Evolutionary conservation across 2,113 vertebrate species (phyloP).

Genomic region (Passerina amoena): DNA sequence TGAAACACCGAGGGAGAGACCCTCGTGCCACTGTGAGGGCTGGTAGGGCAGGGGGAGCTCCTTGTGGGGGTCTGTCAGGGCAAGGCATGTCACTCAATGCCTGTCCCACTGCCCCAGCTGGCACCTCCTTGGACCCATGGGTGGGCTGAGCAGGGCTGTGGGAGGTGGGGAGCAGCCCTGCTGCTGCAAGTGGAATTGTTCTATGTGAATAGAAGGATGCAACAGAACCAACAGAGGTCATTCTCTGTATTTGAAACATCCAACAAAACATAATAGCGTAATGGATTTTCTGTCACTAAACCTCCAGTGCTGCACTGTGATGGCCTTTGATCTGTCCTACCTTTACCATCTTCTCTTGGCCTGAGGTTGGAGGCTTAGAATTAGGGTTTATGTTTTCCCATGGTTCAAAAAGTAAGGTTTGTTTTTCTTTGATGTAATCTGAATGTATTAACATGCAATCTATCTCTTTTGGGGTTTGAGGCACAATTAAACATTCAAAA

Average conservation of each 20-base stretch:
- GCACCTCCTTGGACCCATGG: fast-evolving
- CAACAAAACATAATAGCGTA: neutral
- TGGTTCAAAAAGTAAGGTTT: neutral
- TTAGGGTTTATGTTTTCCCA: neutral
- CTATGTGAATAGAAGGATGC: neutral
- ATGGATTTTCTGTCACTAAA: neutral
- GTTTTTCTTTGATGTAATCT: neutral
- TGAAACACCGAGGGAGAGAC: neutral
- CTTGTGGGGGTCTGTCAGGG: fast-evolving
- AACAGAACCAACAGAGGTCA: neutral
- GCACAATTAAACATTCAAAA: neutral
- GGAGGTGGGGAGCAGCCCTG: neutral
- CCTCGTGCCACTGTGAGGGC: fast-evolving
- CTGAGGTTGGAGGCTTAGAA: neutral
- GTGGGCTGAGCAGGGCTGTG: neutral
- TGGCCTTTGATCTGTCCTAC: neutral
- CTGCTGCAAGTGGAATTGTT: neutral
- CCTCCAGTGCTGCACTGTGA: neutral
- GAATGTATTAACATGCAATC: neutral
- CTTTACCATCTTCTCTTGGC: neutral
- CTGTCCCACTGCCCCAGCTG: fast-evolving
- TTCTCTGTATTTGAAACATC: neutral
- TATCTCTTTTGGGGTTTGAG: neutral
- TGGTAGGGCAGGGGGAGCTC: fast-evolving
- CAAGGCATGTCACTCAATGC: neutral